phyloP scores from a whole-genome alignment of 1,140 invertebrate genomes.

The Brachionus rotundiformis region DNA sequence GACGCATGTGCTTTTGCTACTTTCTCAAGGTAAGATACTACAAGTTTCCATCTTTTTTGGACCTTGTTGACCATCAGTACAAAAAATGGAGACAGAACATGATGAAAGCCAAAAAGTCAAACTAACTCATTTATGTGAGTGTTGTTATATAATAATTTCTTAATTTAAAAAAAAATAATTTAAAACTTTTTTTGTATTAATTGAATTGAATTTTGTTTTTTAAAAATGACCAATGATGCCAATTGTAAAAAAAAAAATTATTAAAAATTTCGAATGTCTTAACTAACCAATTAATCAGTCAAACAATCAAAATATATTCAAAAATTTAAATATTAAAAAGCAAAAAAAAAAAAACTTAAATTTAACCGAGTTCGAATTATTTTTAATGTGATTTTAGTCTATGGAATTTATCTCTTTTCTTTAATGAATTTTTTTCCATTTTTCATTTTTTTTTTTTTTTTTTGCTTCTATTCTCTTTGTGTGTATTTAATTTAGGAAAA shows the following conservation, averaged over 20 bases:
- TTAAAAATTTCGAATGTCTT: conserved; percentile 34
- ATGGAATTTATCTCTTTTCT: background rate
- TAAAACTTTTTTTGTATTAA: background rate
- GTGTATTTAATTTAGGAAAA: background rate
- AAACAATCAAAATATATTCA: background rate
- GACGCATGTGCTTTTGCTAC: conserved; percentile 51
- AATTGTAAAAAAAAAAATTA: conserved; percentile 25
- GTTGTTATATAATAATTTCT: background rate
- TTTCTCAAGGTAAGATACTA: conserved; percentile 51
- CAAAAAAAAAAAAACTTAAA: background rate
- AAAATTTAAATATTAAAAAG: background rate
- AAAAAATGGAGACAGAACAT: conserved; percentile 51
- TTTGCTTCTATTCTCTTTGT: background rate
- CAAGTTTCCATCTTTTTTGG: conserved; percentile 49
- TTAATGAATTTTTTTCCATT: too few species aligned
- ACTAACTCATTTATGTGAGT: background rate
- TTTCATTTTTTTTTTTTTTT: background rate
- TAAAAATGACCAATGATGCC: background rate
- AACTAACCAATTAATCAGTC: too few species aligned
- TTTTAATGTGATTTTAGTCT: conserved; percentile 14
- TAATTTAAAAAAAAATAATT: background rate
- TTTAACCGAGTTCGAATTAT: conserved; percentile 13
- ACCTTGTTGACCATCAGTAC: conserved; percentile 49
- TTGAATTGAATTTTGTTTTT: conserved; percentile 16
- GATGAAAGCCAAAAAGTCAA: conserved; percentile 46